A percentile compares a stretch with the other conserved stretches of the same genome.
These are phyloP conservation scores for Taenaris catops DNA, from an alignment of 2,888 invertebrate genomes.

Conservation along the genomic window DNA sequence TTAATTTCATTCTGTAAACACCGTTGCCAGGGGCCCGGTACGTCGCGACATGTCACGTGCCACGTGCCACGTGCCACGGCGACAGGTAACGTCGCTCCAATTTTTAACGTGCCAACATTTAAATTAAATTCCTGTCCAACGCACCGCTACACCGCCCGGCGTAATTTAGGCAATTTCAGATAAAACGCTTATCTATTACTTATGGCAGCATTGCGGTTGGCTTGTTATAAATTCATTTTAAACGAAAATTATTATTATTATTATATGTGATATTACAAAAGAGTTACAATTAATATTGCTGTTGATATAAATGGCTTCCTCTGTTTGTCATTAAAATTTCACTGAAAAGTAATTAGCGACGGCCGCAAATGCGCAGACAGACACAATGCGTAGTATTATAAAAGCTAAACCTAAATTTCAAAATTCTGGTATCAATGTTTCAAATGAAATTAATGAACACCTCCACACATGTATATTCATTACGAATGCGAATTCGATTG, in stretches of 20 bases:
- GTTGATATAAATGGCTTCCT: too few species aligned
- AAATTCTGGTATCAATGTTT: constrained; percentile 20
- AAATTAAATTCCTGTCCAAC: constrained; percentile 60
- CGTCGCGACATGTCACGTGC: constrained; percentile 21
- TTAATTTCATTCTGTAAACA: too few species aligned
- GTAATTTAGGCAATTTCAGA: constrained; percentile 65
- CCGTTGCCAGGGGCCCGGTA: too few species aligned
- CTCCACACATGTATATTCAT: constrained; percentile 20
- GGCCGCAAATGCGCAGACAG: constrained; percentile 2
- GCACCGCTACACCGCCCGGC: constrained; percentile 33
- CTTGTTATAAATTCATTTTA: too few species aligned
- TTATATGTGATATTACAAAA: too few species aligned
- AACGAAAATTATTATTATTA: too few species aligned
- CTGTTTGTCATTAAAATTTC: constrained; percentile 1
- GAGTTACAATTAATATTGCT: too few species aligned
- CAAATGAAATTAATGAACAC: constrained; percentile 22
- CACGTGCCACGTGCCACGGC: constrained; percentile 21
- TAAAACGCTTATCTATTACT: constrained; percentile 56
- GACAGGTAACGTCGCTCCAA: constrained; percentile 56
- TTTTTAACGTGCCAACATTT: constrained; percentile 69
- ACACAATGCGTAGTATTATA: constrained; percentile 5
- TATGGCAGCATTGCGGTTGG: constrained; percentile 33
- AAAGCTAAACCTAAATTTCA: constrained; percentile 8
- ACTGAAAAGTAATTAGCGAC: constrained; percentile 11
- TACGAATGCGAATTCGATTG: constrained; percentile 23